Conservation (phyloP, 2,113 vertebrate genomes). For the Chamaetylas fuelleborni region DNA sequence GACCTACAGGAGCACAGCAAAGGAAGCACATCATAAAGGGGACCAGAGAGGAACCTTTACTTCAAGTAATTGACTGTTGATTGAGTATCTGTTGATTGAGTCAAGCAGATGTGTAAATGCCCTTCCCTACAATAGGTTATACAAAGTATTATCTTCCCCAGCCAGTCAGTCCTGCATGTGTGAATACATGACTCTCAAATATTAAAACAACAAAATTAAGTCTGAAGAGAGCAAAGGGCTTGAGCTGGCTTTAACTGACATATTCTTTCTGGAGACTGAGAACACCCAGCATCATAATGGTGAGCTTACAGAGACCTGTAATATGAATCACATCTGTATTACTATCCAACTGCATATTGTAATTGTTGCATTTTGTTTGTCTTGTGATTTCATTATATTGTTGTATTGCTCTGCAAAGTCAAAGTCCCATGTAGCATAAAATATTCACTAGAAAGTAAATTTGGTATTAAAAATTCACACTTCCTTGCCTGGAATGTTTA, state of each 20-base stretch:
- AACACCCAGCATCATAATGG: fast-evolving
- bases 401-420: neutral
- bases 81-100: neutral
- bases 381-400: neutral
- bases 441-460: neutral
- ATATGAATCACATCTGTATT: neutral
- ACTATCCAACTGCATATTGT: neutral
- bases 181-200: neutral
- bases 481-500: neutral
- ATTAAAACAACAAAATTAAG: neutral
- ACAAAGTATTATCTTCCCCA: neutral
- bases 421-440: neutral
- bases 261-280: neutral
- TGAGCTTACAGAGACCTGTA: neutral
- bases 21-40: neutral
- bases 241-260: neutral
- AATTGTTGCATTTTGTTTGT: neutral
- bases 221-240: neutral
- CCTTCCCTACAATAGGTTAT: neutral
- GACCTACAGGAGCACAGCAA: neutral
- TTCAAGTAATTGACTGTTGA: neutral
- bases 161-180: neutral
- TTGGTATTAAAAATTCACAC: neutral
- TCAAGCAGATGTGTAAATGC: neutral
- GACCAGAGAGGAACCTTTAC: neutral